Evolutionary conservation across 1,140 invertebrate genomes (phyloP).

Genomic region (Calycopis cecrops): DNA sequence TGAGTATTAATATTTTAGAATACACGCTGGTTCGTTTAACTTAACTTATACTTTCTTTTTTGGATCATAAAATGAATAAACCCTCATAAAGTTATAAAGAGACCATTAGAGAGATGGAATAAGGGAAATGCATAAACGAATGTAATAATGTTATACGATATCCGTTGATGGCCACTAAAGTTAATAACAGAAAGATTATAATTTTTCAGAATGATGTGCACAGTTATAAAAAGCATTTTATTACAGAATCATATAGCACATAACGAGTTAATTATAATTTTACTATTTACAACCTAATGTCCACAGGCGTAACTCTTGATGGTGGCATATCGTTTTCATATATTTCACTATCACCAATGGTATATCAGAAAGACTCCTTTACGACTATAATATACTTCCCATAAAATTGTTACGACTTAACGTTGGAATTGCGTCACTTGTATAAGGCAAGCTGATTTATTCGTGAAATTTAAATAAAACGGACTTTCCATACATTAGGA

Average conservation of each 20-base stretch:
- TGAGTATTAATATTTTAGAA: no score
- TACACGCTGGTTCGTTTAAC: no score
- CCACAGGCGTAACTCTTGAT: not conserved
- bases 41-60: no score
- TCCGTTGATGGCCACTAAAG: not conserved
- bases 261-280: constrained; percentile 11
- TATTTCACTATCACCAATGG: constrained; percentile 21
- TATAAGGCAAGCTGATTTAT: constrained; percentile 17
- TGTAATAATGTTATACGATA: no score
- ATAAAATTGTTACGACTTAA: constrained; percentile 32
- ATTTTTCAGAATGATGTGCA: constrained; percentile 7
- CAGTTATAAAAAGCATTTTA: constrained; percentile 5
- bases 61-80: no score
- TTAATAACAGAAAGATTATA: not conserved
- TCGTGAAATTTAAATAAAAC: constrained; percentile 12
- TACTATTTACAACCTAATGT: constrained; percentile 10
- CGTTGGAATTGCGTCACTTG: not conserved
- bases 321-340: constrained; percentile 17
- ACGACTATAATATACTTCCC: constrained; percentile 29
- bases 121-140: no score
- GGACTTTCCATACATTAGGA: constrained; percentile 10
- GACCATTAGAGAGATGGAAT: no score
- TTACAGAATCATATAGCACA: not conserved
- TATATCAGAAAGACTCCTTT: constrained; percentile 20
- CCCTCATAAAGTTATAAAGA: no score